phyloP scores from a whole-genome alignment of 2,113 vertebrate genomes.

The Pedetes capensis region DNA sequence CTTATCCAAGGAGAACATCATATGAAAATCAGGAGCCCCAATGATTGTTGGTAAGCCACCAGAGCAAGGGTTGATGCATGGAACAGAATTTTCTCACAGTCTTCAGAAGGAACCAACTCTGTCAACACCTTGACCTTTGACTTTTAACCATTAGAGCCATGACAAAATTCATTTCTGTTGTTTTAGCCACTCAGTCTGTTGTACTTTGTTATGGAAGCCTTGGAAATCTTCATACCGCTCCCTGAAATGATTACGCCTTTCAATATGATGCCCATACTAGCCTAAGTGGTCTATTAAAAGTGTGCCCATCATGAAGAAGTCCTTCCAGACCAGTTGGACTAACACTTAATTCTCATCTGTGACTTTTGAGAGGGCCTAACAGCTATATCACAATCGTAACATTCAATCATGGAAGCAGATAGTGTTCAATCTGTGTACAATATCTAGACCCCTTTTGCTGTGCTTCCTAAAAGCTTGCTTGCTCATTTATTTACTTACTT shows the following conservation, averaged over 20 bases:
- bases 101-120: background rate
- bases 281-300: background rate
- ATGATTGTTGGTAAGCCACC: background rate
- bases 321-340: background rate
- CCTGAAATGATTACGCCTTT: background rate
- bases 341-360: background rate
- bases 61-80: background rate
- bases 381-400: background rate
- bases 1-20: background rate
- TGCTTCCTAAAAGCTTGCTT: background rate
- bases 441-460: background rate
- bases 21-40: background rate
- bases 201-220: background rate
- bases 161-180: background rate
- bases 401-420: background rate
- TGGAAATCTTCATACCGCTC: background rate
- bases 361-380: background rate
- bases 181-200: background rate
- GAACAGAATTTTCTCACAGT: background rate
- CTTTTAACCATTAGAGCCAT: background rate
- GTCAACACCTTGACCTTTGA: background rate
- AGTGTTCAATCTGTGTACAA: background rate
- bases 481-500: no score
- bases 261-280: fast-evolving
- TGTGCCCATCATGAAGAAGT: background rate